A percentile compares a stretch with the other conserved stretches of the same genome.
These are phyloP conservation scores for Trichoplusia ni DNA, from an alignment of 1,140 invertebrate genomes.

Conservation along the genomic window DNA sequence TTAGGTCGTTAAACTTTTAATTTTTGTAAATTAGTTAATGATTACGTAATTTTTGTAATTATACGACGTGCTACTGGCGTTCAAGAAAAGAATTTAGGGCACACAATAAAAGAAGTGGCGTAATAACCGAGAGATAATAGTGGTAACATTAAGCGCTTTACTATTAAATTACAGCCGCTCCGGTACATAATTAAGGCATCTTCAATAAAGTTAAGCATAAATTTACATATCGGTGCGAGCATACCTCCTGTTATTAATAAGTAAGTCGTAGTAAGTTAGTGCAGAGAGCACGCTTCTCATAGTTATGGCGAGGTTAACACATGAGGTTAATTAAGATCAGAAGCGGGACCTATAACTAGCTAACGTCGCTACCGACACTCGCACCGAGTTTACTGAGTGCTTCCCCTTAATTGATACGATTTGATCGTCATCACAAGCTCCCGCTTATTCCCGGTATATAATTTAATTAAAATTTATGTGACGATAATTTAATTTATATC, in stretches of 20 bases:
- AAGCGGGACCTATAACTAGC: conserved; percentile 68
- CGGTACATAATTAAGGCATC: conserved; percentile 47
- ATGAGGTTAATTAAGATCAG: conserved; percentile 78
- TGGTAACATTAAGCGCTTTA: conserved; percentile 36
- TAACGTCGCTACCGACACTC: conserved; percentile 50
- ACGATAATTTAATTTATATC: conserved; percentile 45
- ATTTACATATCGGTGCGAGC: conserved; percentile 52
- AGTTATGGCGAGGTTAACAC: conserved; percentile 71
- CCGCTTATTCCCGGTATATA: conserved; percentile 46
- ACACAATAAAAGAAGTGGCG: neutral
- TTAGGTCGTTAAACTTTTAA: conserved; percentile 10
- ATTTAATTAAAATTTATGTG: conserved; percentile 58
- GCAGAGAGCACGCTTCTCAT: conserved; percentile 50
- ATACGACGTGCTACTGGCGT: neutral
- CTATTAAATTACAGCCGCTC: conserved; percentile 35
- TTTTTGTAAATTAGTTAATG: conserved; percentile 9
- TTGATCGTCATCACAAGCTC: conserved; percentile 61
- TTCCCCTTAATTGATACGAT: conserved; percentile 73
- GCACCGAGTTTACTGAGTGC: conserved; percentile 58
- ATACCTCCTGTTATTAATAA: conserved; percentile 50
- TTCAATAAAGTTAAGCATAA: conserved; percentile 56
- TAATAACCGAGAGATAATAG: conserved; percentile 16
- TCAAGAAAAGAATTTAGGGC: neutral
- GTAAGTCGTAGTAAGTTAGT: conserved; percentile 45
- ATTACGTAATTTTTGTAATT: conserved; percentile 20